A percentile compares a stretch with the other conserved stretches of the same genome.
phyloP scores from a whole-genome alignment of 2,888 invertebrate genomes.

The Cistogaster globosa region DNA sequence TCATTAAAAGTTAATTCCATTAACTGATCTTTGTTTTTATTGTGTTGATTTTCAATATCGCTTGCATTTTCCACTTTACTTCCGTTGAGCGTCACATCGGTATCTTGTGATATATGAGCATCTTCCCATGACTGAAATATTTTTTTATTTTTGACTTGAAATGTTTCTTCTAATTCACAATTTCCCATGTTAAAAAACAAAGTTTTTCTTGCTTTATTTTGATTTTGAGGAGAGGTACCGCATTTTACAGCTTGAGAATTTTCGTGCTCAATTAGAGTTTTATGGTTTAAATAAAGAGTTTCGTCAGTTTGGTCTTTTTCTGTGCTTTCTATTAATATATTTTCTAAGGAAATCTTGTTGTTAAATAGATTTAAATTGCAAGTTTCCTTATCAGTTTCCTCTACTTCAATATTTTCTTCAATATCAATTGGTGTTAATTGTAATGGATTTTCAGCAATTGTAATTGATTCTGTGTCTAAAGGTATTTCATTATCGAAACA shows the following conservation, averaged over 20 bases:
- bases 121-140: neutral
- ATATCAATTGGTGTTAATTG: neutral
- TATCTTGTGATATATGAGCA: neutral
- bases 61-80: neutral
- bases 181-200: neutral
- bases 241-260: neutral
- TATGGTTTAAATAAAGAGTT: neutral
- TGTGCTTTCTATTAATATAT: neutral
- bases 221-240: neutral
- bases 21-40: neutral
- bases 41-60: neutral
- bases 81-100: neutral
- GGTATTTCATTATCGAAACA: neutral
- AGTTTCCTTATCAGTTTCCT: neutral
- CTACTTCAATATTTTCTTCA: neutral
- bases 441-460: too few relatives aligned
- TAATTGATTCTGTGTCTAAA: neutral
- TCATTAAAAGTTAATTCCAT: neutral
- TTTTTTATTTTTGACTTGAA: neutral
- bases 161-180: neutral
- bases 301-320: neutral
- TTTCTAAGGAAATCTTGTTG: neutral
- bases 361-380: neutral
- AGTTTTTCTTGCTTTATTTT: neutral
- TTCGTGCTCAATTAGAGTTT: neutral